Percentiles rank a stretch among this genome's conserved stretches.
phyloP scores from a whole-genome alignment of 2,113 vertebrate genomes.

The Anseranas semipalmata region DNA sequence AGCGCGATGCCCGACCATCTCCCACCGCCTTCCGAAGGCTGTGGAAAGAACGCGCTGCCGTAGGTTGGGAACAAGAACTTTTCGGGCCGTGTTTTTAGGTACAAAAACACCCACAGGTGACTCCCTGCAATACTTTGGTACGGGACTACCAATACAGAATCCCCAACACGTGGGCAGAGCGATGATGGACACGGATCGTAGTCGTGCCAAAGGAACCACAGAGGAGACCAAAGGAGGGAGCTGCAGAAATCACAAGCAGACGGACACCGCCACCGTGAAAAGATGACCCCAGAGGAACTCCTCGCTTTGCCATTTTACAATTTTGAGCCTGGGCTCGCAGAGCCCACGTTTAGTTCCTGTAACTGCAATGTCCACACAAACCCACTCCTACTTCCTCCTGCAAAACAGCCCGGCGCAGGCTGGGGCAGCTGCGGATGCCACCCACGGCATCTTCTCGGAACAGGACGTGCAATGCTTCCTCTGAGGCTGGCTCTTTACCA shows the following conservation, averaged over 20 bases:
- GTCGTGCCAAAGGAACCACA: neutral
- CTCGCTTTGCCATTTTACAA: too few relatives aligned
- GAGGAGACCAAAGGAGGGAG: too few relatives aligned
- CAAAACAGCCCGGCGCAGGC: neutral
- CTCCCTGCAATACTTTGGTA: too few relatives aligned
- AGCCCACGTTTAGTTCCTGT: too few relatives aligned
- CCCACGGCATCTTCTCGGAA: neutral
- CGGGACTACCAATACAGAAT: neutral
- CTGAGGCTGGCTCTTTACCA: neutral
- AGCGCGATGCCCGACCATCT: neutral
- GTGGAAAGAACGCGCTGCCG: too few relatives aligned
- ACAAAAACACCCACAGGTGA: neutral
- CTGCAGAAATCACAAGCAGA: too few relatives aligned
- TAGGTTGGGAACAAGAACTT: too few relatives aligned
- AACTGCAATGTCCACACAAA: too few relatives aligned
- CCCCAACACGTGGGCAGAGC: neutral
- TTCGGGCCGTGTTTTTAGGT: neutral
- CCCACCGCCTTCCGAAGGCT: neutral
- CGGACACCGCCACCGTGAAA: too few relatives aligned
- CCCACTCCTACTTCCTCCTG: neutral
- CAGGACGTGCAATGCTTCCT: neutral
- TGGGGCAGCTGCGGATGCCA: neutral
- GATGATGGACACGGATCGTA: too few relatives aligned
- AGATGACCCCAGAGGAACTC: too few relatives aligned
- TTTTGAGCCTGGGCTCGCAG: too few relatives aligned